Base-by-base conservation (phyloP, 1,140 invertebrate genomes). In the Dendroctonus ponderosae region DNA sequence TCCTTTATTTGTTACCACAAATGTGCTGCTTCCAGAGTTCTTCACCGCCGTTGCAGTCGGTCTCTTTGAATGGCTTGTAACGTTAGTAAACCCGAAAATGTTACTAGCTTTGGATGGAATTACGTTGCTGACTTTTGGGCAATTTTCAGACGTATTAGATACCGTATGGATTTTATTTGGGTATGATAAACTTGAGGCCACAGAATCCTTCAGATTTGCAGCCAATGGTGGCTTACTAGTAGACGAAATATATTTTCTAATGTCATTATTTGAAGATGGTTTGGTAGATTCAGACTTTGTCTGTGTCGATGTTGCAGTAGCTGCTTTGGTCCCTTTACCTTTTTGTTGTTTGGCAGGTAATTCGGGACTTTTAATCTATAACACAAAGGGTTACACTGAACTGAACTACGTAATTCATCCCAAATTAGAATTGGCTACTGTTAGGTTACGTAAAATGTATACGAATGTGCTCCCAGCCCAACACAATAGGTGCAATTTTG, bases 291-390 rank as follows among this genome's bases (percentile, higher is more conserved):
- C 8, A 46, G 43, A 46, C 12, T 46, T 46, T 26, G 26, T 26
- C 26, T 26, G 26, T 26, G 3, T 26, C 1, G 26, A 26, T 26
- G 26, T 26, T 26, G 26, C 26, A 12, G 44, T 58, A 49, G 42
- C 26, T 60, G 42, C 12, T 15, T 51, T 40, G 61, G 49, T 14
- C 66, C 14, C 26, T 67, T 64, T 61, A 63, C 76, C 73, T 80
- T 79, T 40, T 72, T 12, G 75, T 54, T 53, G 57, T 71, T 60
- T 79, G 60, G 7, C 57, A 7, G 26, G 7, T 48, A 39, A 76
- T 53, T 82, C 81, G 7, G 84, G 85, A 75, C 84, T 83, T 72
- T 84, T 85, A 5, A 85, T 85, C 82, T 98, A 97, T 51, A 88
- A 82, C 75, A 91, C 2, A 51, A 12, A 5, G 49, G 12, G 43